These are phyloP conservation scores for Maniola hyperantus DNA, from an alignment of 2,888 invertebrate species.

Conservation along the genomic window DNA sequence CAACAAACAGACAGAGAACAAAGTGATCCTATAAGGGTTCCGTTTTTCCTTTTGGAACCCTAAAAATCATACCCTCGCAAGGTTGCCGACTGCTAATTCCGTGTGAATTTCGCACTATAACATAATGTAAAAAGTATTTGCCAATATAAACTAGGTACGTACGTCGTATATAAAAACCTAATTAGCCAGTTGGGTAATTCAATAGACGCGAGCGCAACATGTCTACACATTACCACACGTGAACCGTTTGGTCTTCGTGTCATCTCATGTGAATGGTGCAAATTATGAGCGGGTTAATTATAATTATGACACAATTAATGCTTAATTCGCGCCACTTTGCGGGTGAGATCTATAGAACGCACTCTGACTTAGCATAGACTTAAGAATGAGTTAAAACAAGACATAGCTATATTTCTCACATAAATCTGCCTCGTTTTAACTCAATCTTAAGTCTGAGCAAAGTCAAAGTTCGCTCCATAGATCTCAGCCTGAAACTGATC, in stretches of 20 bases:
- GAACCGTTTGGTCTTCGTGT: not conserved
- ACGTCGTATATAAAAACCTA: not conserved
- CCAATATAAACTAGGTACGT: not conserved
- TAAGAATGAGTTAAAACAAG: too few species aligned
- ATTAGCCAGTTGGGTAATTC: slow-evolving; percentile 3
- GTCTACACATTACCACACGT: not conserved
- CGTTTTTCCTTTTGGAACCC: too few species aligned
- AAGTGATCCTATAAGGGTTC: too few species aligned
- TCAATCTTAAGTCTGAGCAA: too few species aligned
- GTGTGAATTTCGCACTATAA: not conserved
- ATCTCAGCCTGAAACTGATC: not conserved
- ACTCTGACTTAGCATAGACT: too few species aligned
- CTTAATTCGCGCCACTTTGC: not conserved
- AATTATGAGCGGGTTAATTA: not conserved
- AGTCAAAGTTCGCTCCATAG: too few species aligned
- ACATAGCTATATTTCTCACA: too few species aligned
- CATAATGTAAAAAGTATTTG: not conserved
- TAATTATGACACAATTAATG: not conserved
- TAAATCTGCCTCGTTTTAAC: too few species aligned
- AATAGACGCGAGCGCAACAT: not conserved
- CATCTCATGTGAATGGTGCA: slow-evolving; percentile 4
- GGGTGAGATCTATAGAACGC: not conserved
- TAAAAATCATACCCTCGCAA: too few species aligned
- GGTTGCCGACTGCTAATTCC: not conserved
- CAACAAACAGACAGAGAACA: too few species aligned